These are phyloP conservation scores for Galago senegalensis DNA, from an alignment of 2,797 vertebrate species.

Conservation along the genomic window DNA sequence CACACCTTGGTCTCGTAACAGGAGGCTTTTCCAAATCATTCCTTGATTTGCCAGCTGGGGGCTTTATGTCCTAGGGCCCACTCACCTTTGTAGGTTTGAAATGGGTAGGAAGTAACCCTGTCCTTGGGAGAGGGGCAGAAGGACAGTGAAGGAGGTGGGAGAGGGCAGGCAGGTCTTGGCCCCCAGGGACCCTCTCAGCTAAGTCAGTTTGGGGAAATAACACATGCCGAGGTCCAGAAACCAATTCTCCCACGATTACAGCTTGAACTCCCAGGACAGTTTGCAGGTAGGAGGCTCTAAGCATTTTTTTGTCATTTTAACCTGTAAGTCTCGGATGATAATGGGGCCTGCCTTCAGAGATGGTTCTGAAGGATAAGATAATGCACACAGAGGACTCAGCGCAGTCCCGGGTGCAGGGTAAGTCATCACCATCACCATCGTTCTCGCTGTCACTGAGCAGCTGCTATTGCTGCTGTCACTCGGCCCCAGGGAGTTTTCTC, in stretches of 20 bases:
- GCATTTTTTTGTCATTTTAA: neutral
- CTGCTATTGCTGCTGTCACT: neutral
- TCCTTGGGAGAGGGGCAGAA: neutral
- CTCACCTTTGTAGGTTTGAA: neutral
- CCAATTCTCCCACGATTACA: neutral
- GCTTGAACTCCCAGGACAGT: neutral
- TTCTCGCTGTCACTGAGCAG: neutral
- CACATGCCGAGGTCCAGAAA: neutral
- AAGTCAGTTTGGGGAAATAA: neutral
- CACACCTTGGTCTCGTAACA: neutral
- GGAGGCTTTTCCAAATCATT: neutral
- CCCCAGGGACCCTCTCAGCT: neutral
- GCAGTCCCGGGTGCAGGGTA: neutral
- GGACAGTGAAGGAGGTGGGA: neutral
- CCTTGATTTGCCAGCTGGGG: neutral
- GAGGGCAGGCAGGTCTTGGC: neutral
- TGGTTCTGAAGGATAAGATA: neutral
- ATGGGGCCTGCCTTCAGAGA: neutral
- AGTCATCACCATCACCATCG: neutral
- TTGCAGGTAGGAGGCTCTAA: neutral
- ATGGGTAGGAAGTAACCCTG: slow-evolving; percentile 3
- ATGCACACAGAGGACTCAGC: neutral
- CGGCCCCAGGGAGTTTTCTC: neutral
- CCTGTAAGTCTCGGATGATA: slow-evolving; percentile 1
- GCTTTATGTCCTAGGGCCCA: neutral